A percentile compares a stretch with the other conserved stretches of the same genome.
These are phyloP conservation scores for Heliconius charithonia DNA, from an alignment of 2,888 invertebrate species.

Conservation along the genomic window DNA sequence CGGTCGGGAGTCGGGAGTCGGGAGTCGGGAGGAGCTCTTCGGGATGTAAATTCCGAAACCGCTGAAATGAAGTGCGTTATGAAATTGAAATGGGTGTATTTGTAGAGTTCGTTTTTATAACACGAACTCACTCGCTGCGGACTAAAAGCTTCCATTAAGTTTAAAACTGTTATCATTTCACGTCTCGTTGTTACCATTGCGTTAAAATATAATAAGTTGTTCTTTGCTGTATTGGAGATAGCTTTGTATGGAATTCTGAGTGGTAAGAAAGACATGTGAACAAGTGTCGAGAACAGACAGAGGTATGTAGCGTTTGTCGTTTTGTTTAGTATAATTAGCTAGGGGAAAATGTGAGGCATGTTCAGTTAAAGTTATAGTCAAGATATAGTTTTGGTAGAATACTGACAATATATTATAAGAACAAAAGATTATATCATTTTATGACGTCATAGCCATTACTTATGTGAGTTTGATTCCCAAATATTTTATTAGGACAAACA, in stretches of 20 bases:
- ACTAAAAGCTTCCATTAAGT: conserved; percentile 12
- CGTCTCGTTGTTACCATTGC: neutral
- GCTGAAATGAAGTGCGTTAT: conserved; percentile 22
- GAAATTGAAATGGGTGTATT: conserved; percentile 5
- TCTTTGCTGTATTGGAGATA: neutral
- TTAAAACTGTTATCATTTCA: conserved; percentile 16
- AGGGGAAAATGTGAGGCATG: too few relatives aligned
- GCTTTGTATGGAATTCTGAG: neutral
- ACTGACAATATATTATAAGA: too few relatives aligned
- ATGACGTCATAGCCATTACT: too few relatives aligned
- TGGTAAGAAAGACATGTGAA: too few relatives aligned
- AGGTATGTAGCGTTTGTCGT: too few relatives aligned
- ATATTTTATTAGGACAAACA: too few relatives aligned
- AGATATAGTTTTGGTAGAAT: too few relatives aligned
- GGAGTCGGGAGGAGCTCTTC: conserved; percentile 1
- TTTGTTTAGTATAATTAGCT: too few relatives aligned
- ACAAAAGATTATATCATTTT: too few relatives aligned
- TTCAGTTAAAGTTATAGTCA: too few relatives aligned
- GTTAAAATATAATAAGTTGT: conserved; percentile 3
- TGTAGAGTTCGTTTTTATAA: conserved; percentile 16
- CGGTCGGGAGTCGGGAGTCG: neutral
- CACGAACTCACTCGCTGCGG: neutral
- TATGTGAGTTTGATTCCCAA: too few relatives aligned
- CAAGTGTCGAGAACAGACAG: too few relatives aligned
- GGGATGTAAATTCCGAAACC: conserved; percentile 6